These are phyloP conservation scores for Neomorphus geoffroyi DNA, from an alignment of 2,797 vertebrate genomes.

Conservation along the genomic window DNA sequence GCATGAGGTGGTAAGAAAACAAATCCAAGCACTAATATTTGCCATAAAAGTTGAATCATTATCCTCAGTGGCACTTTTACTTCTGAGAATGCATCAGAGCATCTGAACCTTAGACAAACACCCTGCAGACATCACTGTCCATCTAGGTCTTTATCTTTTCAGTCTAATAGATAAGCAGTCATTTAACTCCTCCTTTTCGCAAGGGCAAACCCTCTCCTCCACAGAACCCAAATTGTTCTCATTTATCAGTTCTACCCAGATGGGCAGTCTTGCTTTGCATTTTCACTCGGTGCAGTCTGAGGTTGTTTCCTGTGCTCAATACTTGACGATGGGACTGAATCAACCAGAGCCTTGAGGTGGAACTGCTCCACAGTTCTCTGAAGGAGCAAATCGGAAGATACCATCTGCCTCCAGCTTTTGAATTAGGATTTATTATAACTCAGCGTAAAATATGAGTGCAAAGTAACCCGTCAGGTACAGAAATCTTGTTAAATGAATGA, in stretches of 20 bases:
- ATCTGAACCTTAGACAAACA: neutral
- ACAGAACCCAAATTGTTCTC: neutral
- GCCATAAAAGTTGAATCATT: accelerated
- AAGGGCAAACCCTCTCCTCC: neutral
- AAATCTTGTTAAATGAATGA: neutral
- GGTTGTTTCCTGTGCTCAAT: accelerated
- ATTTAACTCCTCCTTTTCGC: neutral
- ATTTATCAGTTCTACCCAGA: neutral
- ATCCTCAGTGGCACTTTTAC: neutral
- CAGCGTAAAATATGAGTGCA: neutral
- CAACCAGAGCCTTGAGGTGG: neutral
- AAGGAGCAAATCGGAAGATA: neutral
- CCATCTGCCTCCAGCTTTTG: neutral
- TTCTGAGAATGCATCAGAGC: neutral
- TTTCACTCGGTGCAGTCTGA: accelerated
- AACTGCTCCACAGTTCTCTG: neutral
- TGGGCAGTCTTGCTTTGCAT: neutral
- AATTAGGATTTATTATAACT: neutral
- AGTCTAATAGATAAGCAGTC: neutral
- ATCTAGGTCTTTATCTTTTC: neutral
- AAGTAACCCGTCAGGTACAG: neutral
- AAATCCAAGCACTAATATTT: neutral
- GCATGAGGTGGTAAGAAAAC: neutral
- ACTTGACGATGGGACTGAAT: neutral
- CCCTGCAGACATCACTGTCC: neutral